A percentile compares a stretch with the other conserved stretches of the same genome.
phyloP scores from a whole-genome alignment of 2,113 vertebrate genomes.

The Pseudois nayaur region DNA sequence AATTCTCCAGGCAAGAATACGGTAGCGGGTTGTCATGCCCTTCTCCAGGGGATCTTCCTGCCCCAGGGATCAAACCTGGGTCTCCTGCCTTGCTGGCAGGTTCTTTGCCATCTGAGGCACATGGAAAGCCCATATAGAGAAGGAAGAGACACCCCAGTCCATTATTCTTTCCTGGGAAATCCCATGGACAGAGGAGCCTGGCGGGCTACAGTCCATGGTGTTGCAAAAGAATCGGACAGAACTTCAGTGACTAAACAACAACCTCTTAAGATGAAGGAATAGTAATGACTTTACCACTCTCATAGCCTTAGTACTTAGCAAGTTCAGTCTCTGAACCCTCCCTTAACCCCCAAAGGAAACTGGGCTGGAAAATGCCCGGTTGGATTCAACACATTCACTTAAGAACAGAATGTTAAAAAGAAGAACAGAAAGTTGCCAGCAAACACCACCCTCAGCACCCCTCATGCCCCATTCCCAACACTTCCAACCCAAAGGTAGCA shows the following conservation, averaged over 20 bases:
- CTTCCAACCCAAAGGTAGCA: not conserved
- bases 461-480: not conserved
- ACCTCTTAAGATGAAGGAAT: not conserved
- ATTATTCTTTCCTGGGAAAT: not conserved
- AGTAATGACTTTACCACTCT: not conserved
- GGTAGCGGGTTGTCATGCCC: not conserved
- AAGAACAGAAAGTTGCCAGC: not conserved
- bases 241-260: not conserved
- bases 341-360: not conserved
- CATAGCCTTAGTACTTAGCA: not conserved
- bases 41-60: not conserved
- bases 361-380: not conserved
- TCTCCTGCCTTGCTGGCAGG: not conserved
- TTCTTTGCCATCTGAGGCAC: not conserved
- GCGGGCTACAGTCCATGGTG: not conserved
- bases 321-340: not conserved
- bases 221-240: not conserved
- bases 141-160: not conserved
- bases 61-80: not conserved
- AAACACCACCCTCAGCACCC: not conserved
- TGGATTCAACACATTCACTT: not conserved
- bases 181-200: not conserved
- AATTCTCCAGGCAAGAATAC: not conserved
- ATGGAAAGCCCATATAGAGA: not conserved
- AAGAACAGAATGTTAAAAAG: not conserved